Percentiles rank a stretch among this genome's conserved stretches.
Evolutionary conservation across 2,113 vertebrate species (phyloP).

Genomic region (Oncorhynchus masou): DNA sequence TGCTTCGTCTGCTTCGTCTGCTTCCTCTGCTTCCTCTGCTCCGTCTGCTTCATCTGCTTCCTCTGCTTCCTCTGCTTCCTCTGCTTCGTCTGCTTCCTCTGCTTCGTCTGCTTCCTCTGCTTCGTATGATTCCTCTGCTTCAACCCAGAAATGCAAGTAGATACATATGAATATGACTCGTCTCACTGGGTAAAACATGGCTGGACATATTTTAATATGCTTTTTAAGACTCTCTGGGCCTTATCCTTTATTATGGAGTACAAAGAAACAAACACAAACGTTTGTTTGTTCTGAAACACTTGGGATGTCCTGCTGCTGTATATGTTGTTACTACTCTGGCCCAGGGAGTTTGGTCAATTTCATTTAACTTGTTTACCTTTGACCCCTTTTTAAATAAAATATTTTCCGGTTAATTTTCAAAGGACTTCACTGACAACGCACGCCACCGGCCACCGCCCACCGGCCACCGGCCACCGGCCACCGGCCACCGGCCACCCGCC

Average conservation of each 20-base stretch:
- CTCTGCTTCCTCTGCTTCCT: too few species aligned
- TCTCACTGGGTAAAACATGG: neutral
- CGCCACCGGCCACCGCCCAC: too few species aligned
- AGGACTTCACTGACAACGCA: neutral
- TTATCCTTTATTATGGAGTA: slow-evolving; percentile 18
- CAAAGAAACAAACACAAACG: slow-evolving; percentile 29
- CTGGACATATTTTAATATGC: slow-evolving; percentile 17
- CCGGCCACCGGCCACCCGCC: too few species aligned
- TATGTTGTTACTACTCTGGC: slow-evolving; percentile 8
- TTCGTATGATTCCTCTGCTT: too few species aligned
- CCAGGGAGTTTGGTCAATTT: neutral
- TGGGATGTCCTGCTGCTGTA: slow-evolving; percentile 27
- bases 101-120: too few species aligned
- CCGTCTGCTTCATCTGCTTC: too few species aligned
- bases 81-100: too few species aligned
- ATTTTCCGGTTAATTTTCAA: neutral
- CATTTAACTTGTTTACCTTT: neutral
- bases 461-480: too few species aligned
- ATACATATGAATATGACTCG: slow-evolving; percentile 12
- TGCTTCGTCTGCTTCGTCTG: neutral
- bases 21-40: too few species aligned
- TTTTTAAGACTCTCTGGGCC: slow-evolving; percentile 10
- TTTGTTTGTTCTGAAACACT: slow-evolving; percentile 36
- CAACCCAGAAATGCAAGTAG: neutral
- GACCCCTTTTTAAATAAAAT: neutral